Base-by-base conservation (phyloP, 2,888 invertebrate species). In the Cryptus viduatorius region DNA sequence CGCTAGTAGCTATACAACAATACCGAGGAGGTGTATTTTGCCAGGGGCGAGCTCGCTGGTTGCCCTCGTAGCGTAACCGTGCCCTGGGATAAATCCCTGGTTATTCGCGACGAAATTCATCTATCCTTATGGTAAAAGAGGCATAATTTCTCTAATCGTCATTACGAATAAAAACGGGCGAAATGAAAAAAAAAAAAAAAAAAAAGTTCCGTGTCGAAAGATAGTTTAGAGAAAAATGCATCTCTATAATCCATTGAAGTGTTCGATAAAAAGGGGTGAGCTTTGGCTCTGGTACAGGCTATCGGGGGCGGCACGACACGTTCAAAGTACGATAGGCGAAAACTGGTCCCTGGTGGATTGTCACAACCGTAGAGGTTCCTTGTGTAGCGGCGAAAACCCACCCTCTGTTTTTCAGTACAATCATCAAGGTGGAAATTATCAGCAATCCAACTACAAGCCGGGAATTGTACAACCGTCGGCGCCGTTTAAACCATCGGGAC, bases 361-460 rank as follows among this genome's bases (percentile, higher is more conserved):
- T 93, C 92, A 93, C 93, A 92, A 92, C 93, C 93, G 93, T 93
- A 90, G 92, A 93, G 93, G 93, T 93, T 93, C 93, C 92, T 93
- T 93, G 93, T 93, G 92, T 93, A 93, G 93, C 93, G 92, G 93
- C 92, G 92, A 79, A 84, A 86, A 91, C 93, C 93, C 93, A 92
- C 92, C 93, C 93, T 93, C 87, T 93, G 89, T 92, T 93, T 93
- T 86, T 75, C 93, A 93, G 93, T 93, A 90, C 90, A 89, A 90
- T 80, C 91, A 91, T 83, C 93, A 90, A 89, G 92, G 75, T 29
- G 76, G 90, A 81, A 90, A 89, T 89, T 93, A 90, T 84, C 90
- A 91, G 76, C 92, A 89, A 82, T 89, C 88, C 83, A 89, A 89
- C 87, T 92, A 87, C 88, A 92, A 92, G 82, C 76, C 80, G 1